Evolutionary conservation across 2,888 invertebrate species (phyloP), one percentile per base, ranked within the genome.

Genomic region (Brachylomia viminalis): DNA sequence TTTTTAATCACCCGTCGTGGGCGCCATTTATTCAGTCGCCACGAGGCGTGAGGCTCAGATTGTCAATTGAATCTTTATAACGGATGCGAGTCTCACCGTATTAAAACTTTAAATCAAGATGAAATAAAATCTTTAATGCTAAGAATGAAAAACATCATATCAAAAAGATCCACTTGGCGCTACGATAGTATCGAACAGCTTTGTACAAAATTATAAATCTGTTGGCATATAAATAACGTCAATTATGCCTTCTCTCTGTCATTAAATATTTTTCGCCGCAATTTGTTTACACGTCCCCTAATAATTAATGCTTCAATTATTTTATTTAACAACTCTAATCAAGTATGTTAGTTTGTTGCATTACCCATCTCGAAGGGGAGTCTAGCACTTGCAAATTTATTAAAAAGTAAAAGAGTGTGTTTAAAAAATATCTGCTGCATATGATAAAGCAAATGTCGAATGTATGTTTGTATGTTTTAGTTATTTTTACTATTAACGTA

Each of bases 51-150:
- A 85, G 83, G 86, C 85, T 91, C 91, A 90, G 93, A 93, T 94
- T 94, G 93, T 93, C 94, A 95, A 95, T 94, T 92, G 94, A 91
- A 90, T 91, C 89, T 93, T 94, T 93, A 94, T 93, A 91, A 89
- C 86, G 85, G 83, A 86, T 88, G 82, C 74, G 49, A 75, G 77
- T 84, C 87, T 86, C 88, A 80, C 74, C 86, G 84, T 90, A 90
- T 91, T 91, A 88, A 90, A 86, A 78, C 79, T 82, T 86, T 80
- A 80, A 86, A 87, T 88, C 84, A 83, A 80, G 72, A 82, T 56
- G 76, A 74, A 74, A 79, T 83, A 71, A 85, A 79, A 86, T 75
- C 56, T 83, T 79, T 62, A 78, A 78, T 72, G 15, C 54, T 67
- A 52, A 68, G 45, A 76, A 77, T 75, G 77, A 80, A 83, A 75